phyloP scores from a whole-genome alignment of 2,797 vertebrate genomes.

The Crenuchus spilurus region DNA sequence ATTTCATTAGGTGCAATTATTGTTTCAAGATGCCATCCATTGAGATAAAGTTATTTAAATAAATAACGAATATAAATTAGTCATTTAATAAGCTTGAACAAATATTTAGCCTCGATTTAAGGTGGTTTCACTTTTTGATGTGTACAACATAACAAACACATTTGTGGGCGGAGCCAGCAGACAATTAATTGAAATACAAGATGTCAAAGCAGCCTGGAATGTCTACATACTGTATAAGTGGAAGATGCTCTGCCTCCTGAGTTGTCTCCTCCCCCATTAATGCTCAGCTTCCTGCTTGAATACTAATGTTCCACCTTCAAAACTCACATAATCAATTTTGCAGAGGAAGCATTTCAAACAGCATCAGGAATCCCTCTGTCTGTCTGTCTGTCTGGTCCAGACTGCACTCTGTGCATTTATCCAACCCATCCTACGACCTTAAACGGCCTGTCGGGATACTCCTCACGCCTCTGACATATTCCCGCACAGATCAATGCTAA shows the following conservation, averaged over 20 bases:
- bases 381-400: constrained; percentile 17
- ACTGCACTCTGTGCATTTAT: constrained; percentile 53
- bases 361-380: constrained; percentile 38
- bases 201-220: too few species aligned
- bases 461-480: constrained; percentile 42
- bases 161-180: too few species aligned
- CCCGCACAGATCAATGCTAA: constrained; percentile 65
- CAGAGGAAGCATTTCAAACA: constrained; percentile 60
- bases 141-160: too few species aligned
- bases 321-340: constrained; percentile 63
- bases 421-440: constrained; percentile 63
- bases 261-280: neutral
- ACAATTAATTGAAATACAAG: too few species aligned
- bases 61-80: too few species aligned
- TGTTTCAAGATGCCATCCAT: too few species aligned
- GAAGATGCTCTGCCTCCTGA: neutral
- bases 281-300: constrained; percentile 12
- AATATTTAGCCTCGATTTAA: too few species aligned
- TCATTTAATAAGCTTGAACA: too few species aligned
- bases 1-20: too few species aligned
- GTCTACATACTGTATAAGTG: too few species aligned
- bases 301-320: constrained; percentile 40
- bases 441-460: constrained; percentile 44
- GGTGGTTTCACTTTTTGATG: too few species aligned
- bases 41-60: too few species aligned